phyloP scores from a whole-genome alignment of 2,888 invertebrate genomes.

The Xanthorhoe spadicearia region DNA sequence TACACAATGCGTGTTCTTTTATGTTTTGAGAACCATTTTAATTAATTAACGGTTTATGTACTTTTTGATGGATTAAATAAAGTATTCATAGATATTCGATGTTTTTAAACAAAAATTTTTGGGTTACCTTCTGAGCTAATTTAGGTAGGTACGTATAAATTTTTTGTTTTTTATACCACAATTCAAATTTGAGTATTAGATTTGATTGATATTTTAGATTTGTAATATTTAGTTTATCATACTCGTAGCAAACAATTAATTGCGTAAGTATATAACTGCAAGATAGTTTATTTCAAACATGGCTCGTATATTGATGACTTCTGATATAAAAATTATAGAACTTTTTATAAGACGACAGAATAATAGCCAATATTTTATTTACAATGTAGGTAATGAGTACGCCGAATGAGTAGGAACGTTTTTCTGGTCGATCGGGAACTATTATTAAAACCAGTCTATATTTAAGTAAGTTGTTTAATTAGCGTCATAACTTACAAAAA shows the following conservation, averaged over 20 bases:
- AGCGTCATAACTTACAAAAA: too few species aligned
- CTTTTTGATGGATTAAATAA: slow-evolving; percentile 7
- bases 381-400: slow-evolving; percentile 35
- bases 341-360: slow-evolving; percentile 24
- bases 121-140: too few species aligned
- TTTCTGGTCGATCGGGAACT: slow-evolving; percentile 26
- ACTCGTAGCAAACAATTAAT: too few species aligned
- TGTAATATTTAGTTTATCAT: too few species aligned
- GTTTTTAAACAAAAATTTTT: neutral
- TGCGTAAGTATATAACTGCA: too few species aligned
- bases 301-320: slow-evolving; percentile 3
- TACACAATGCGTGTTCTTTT: slow-evolving; percentile 53
- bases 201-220: too few species aligned
- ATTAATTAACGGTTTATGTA: slow-evolving; percentile 53
- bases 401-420: slow-evolving; percentile 25
- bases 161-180: too few species aligned
- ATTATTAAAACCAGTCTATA: neutral
- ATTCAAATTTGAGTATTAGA: too few species aligned
- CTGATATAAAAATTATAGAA: slow-evolving; percentile 19
- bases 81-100: neutral
- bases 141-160: too few species aligned
- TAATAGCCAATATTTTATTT: slow-evolving; percentile 30
- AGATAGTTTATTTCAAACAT: too few species aligned
- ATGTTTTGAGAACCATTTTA: slow-evolving; percentile 57
- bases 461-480: neutral